Conservation (phyloP, 2,797 vertebrate species). For the Sebastes nivosus region DNA sequence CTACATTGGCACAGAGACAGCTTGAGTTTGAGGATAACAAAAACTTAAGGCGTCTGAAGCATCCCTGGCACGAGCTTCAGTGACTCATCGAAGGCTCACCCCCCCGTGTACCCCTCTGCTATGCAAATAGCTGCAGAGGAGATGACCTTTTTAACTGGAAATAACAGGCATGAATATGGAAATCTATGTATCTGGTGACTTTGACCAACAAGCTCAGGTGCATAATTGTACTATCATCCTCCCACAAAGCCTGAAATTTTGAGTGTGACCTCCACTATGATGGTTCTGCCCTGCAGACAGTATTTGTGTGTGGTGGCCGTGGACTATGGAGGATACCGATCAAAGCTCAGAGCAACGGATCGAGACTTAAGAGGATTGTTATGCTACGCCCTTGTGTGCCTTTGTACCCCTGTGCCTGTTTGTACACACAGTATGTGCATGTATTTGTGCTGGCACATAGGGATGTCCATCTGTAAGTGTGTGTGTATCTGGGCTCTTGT, state of each 20-base stretch:
- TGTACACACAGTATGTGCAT: constrained; percentile 3
- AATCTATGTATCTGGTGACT: constrained; percentile 58
- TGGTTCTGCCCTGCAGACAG: constrained; percentile 20
- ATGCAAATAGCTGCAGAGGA: constrained; percentile 53
- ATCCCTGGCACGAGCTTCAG: not conserved
- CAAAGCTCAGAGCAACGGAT: constrained; percentile 47
- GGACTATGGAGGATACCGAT: constrained; percentile 35
- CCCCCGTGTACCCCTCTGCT: constrained; percentile 27
- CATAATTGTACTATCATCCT: constrained; percentile 42
- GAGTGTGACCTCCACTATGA: constrained; percentile 42
- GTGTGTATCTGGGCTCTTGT: not conserved
- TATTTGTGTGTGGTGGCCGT: constrained; percentile 24
- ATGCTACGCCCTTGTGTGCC: constrained; percentile 38
- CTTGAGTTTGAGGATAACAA: constrained; percentile 1
- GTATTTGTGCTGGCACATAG: constrained; percentile 1
- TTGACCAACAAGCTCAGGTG: constrained; percentile 45
- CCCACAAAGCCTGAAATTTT: constrained; percentile 31
- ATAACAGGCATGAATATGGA: constrained; percentile 66
- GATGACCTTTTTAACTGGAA: constrained; percentile 62
- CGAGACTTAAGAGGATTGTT: constrained; percentile 55
- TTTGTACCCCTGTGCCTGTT: constrained; percentile 36
- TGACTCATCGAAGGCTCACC: constrained; percentile 42
- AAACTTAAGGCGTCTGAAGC: constrained; percentile 13
- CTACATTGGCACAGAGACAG: not conserved
- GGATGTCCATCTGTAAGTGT: constrained; percentile 8